Conservation (phyloP, 2,113 vertebrate species). For the Anseranas semipalmata region DNA sequence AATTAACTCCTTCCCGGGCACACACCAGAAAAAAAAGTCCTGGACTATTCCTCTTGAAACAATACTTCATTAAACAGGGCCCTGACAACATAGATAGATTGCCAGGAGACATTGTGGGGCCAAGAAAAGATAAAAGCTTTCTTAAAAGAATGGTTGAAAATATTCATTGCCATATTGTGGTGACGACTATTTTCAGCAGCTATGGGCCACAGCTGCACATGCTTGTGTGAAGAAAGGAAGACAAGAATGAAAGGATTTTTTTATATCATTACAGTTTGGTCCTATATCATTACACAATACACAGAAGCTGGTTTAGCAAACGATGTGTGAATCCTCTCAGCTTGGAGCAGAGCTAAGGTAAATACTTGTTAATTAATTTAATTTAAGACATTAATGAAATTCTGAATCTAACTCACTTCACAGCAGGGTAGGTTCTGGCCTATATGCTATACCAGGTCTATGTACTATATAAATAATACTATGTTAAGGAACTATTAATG, state of each 20-base stretch:
- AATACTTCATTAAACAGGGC: constrained; percentile 25
- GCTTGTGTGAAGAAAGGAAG: constrained; percentile 50
- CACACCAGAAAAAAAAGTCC: not conserved
- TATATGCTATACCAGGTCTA: not conserved
- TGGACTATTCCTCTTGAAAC: constrained; percentile 10
- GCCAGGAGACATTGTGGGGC: constrained; percentile 7
- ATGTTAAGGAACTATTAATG: not conserved
- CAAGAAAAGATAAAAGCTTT: constrained; percentile 65
- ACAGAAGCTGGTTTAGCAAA: not conserved
- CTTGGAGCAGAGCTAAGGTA: not conserved
- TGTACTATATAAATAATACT: not conserved
- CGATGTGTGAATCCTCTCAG: not conserved
- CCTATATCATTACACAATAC: not conserved
- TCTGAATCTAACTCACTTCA: not conserved
- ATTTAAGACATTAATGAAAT: not conserved
- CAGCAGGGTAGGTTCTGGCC: not conserved
- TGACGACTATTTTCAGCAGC: constrained; percentile 55
- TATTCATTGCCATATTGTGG: constrained; percentile 53
- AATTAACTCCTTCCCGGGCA: constrained; percentile 23
- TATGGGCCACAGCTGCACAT: constrained; percentile 52
- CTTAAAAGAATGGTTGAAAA: constrained; percentile 52
- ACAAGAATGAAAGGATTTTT: constrained; percentile 41
- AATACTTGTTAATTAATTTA: not conserved
- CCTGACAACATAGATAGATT: constrained; percentile 48
- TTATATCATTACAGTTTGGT: not conserved